phyloP scores from a whole-genome alignment of 2,888 invertebrate genomes.

The Brenthis hecate region DNA sequence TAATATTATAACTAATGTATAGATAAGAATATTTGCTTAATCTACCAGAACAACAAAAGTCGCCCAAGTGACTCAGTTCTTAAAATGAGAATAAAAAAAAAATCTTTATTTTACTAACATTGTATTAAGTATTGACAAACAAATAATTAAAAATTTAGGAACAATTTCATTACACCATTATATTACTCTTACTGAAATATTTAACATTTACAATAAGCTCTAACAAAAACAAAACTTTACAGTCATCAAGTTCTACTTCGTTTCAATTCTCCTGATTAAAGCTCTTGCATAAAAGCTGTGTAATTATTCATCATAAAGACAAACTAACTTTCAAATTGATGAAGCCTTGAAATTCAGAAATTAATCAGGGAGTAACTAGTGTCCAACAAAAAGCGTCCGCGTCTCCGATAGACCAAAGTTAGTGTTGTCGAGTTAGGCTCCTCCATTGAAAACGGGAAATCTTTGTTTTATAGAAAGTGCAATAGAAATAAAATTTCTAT shows the following conservation, averaged over 20 bases:
- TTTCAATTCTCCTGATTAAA: slow-evolving; percentile 23
- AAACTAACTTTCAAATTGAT: slow-evolving; percentile 33
- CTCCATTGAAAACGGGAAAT: slow-evolving; percentile 14
- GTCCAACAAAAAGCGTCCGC: slow-evolving; percentile 32
- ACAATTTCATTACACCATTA: background rate
- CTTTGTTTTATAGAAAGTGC: background rate
- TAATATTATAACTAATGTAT: too few species aligned
- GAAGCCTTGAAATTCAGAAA: slow-evolving; percentile 32
- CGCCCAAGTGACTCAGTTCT: too few species aligned
- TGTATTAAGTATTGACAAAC: too few species aligned
- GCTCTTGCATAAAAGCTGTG: slow-evolving; percentile 20
- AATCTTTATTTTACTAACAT: too few species aligned
- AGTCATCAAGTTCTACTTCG: slow-evolving; percentile 17
- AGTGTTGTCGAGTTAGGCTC: slow-evolving; percentile 12
- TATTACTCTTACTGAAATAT: slow-evolving; percentile 1
- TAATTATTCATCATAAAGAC: slow-evolving; percentile 33
- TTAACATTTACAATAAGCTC: slow-evolving; percentile 4
- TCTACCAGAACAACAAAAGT: too few species aligned
- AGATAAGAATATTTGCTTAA: too few species aligned
- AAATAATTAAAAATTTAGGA: background rate
- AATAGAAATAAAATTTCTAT: slow-evolving; percentile 8
- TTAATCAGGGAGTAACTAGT: slow-evolving; percentile 37
- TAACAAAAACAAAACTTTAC: slow-evolving; percentile 14
- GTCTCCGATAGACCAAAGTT: slow-evolving; percentile 30
- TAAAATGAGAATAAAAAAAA: too few species aligned